Evolutionary conservation across 2,113 vertebrate species (phyloP).

Genomic region (Phasianus colchicus): DNA sequence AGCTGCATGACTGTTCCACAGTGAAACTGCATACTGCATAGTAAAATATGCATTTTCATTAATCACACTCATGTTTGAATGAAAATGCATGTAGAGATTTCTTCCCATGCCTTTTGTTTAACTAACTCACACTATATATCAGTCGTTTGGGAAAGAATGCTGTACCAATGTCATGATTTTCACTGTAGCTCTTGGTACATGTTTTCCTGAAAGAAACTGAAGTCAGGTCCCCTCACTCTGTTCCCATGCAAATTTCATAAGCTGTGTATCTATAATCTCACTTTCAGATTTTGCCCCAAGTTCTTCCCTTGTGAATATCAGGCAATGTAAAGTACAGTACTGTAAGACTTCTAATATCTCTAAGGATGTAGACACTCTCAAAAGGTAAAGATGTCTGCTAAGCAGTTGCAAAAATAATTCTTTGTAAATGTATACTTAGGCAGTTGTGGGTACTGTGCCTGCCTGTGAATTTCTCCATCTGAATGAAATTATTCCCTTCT

Average conservation of each 20-base stretch:
- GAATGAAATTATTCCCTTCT: not conserved
- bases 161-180: not conserved
- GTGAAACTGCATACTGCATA: not conserved
- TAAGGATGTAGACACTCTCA: not conserved
- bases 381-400: not conserved
- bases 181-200: not conserved
- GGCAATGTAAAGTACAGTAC: not conserved
- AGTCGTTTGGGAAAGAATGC: not conserved
- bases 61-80: not conserved
- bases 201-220: not conserved
- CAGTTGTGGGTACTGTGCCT: not conserved
- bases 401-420: not conserved
- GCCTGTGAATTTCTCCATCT: not conserved
- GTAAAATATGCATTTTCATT: not conserved
- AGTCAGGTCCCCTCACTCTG: not conserved
- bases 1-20: not conserved
- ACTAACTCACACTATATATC: rapidly evolving
- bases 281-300: not conserved
- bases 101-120: not conserved
- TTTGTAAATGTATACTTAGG: not conserved
- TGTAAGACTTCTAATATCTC: not conserved
- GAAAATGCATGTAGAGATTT: not conserved
- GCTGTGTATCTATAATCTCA: not conserved
- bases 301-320: slow-evolving; percentile 6
- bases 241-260: not conserved